phyloP scores from a whole-genome alignment of 2,113 vertebrate genomes.

The Silurus glanis region DNA sequence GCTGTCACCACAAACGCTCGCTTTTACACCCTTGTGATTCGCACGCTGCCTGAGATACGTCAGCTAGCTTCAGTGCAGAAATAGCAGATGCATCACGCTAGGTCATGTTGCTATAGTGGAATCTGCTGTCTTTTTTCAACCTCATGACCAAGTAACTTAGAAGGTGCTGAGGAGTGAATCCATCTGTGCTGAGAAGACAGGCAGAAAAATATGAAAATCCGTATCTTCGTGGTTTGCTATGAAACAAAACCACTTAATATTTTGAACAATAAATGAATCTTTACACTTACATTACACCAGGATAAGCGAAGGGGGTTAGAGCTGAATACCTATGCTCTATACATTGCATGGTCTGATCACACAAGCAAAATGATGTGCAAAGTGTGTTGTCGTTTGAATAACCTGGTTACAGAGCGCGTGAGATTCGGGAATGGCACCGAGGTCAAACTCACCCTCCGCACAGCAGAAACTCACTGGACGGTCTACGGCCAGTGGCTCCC shows the following conservation, averaged over 20 bases:
- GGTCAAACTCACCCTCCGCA: slow-evolving; percentile 85
- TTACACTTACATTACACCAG: neutral
- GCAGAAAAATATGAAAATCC: slow-evolving; percentile 30
- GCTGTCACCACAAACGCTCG: slow-evolving; percentile 20
- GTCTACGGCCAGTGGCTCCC: slow-evolving; percentile 74
- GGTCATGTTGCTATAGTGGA: slow-evolving; percentile 44
- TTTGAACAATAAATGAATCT: neutral
- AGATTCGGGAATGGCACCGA: neutral
- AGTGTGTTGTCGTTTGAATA: neutral
- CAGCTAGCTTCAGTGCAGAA: slow-evolving; percentile 37
- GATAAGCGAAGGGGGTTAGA: no score
- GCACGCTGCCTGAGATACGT: slow-evolving; percentile 25
- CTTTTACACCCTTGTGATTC: slow-evolving; percentile 36
- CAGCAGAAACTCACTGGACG: slow-evolving; percentile 89
- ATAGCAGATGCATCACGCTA: slow-evolving; percentile 20
- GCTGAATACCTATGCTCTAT: neutral
- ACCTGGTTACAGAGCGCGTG: neutral
- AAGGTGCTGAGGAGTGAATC: neutral
- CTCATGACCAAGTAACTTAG: slow-evolving; percentile 28
- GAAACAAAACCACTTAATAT: neutral
- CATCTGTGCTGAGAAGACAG: slow-evolving; percentile 16
- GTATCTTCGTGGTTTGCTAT: neutral
- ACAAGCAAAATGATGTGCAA: neutral
- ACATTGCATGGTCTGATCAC: neutral
- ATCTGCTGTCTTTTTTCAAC: slow-evolving; percentile 4